Evolutionary conservation across 2,113 vertebrate species (phyloP).

Genomic region (Anas platyrhynchos): DNA sequence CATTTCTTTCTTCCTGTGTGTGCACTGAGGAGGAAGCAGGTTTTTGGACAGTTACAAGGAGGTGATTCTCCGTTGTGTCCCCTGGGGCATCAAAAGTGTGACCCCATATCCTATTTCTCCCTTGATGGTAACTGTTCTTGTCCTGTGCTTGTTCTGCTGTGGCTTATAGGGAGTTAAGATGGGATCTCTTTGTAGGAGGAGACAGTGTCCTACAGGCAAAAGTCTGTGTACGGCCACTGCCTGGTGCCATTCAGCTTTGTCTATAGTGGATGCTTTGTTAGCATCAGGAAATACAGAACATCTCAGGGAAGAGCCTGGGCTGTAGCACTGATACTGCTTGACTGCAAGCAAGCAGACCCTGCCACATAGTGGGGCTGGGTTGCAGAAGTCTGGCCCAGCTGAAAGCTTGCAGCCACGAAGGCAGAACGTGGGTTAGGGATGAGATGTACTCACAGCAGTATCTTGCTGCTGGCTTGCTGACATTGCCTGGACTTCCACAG

Average conservation of each 20-base stretch:
- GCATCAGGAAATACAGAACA: not conserved
- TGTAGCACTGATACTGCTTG: not conserved
- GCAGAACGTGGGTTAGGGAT: not conserved
- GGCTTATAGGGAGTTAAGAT: not conserved
- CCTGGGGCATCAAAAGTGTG: not conserved
- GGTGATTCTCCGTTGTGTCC: not conserved
- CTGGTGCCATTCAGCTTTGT: not conserved
- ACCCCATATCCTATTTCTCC: not conserved
- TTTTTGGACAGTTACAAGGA: not conserved
- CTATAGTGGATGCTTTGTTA: not conserved
- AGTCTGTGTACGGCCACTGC: not conserved
- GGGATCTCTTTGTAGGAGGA: not conserved
- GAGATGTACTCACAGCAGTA: not conserved
- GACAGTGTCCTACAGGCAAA: not conserved
- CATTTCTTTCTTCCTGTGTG: not conserved
- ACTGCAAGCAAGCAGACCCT: too few species aligned
- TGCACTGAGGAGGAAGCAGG: not conserved
- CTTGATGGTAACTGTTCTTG: not conserved
- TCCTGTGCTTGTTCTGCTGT: not conserved
- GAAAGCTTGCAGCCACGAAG: not conserved
- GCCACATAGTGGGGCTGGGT: accelerated
- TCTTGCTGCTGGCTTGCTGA: not conserved
- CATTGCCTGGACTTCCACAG: accelerated
- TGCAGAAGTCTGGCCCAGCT: not conserved
- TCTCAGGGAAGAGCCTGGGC: not conserved